Base-by-base conservation (phyloP, 2,888 invertebrate genomes). In the Sphaerophoria rueppellii region DNA sequence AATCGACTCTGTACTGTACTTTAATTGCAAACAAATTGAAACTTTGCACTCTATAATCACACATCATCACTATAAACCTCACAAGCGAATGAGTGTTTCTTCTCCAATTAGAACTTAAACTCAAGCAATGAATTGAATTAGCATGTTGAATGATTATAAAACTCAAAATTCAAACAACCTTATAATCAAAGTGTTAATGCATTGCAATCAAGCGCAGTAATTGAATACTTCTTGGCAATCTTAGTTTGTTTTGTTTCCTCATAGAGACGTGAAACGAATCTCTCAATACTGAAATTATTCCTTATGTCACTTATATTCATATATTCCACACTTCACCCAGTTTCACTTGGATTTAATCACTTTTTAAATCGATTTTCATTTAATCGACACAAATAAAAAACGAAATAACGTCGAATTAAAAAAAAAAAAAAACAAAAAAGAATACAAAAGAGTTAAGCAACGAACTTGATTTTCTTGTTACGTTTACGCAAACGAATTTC, bases 371-470 rank as follows among this genome's bases (percentile, higher is more conserved):
- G 40, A 69, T 77, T 76, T 82, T 55, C 69, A 37, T 60, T 67
- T 55, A 43, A 43, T 55, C n/a, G 43, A 32, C 50, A 60, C 14
- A 34, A 43, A 63, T 11, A 14, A 35, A 72, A 55, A 70, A 54
- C 4, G 1, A 9, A 9, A 2, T 4, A 24, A 24, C 24, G 24
- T 24, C 24, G 24, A 24, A 24, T 24, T 24, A 24, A 24, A 24
- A 24, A 24, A 24, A 24, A 1, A 24, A 24, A 24, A 24, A 24
- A 24, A 24, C 24, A 24, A 24, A 24, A 40, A 43, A 43, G 12
- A 57, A 73, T 55, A 76, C 69, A 76, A 85, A 85, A 85, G 80
- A 85, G 85, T 85, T 80, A 69, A 54, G 32, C 24, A 76, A 54
- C 85, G 85, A 85, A 85, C 57, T 85, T 32, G 55, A 69, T 79